Conservation (phyloP, 2,113 vertebrate genomes). For the Laterallus jamaicensis region DNA sequence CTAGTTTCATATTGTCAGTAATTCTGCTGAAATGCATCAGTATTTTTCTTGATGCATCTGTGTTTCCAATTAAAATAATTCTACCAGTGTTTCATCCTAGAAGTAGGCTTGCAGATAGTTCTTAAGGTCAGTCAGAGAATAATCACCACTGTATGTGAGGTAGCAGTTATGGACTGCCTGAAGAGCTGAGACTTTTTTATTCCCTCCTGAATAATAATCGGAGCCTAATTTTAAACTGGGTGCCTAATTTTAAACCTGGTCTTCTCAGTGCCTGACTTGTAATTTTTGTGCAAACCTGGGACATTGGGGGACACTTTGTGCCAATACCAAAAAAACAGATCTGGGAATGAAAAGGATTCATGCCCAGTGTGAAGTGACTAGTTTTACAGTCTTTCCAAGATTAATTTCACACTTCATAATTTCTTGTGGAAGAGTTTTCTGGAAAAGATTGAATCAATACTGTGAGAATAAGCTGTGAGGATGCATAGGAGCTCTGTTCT, state of each 20-base stretch:
- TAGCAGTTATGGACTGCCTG: neutral
- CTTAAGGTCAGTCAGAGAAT: neutral
- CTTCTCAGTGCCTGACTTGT: neutral
- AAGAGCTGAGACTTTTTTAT: neutral
- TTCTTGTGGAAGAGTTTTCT: neutral
- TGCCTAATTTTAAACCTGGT: neutral
- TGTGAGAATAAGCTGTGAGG: neutral
- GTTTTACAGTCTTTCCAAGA: neutral
- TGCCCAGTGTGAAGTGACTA: neutral
- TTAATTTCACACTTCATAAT: conserved; percentile 27
- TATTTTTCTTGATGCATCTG: neutral
- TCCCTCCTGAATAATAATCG: neutral
- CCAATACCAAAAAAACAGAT: neutral
- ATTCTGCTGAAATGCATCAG: neutral
- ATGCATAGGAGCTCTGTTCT: neutral
- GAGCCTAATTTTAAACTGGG: neutral
- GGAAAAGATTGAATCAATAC: neutral
- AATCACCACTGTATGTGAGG: neutral
- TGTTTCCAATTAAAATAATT: neutral
- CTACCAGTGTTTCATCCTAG: neutral
- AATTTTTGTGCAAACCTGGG: neutral
- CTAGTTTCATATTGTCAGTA: neutral
- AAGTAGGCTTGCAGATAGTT: neutral
- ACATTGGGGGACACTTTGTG: neutral
- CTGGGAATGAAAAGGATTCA: neutral